Conservation (phyloP, 2,113 vertebrate genomes). For the Crypturellus undulatus region DNA sequence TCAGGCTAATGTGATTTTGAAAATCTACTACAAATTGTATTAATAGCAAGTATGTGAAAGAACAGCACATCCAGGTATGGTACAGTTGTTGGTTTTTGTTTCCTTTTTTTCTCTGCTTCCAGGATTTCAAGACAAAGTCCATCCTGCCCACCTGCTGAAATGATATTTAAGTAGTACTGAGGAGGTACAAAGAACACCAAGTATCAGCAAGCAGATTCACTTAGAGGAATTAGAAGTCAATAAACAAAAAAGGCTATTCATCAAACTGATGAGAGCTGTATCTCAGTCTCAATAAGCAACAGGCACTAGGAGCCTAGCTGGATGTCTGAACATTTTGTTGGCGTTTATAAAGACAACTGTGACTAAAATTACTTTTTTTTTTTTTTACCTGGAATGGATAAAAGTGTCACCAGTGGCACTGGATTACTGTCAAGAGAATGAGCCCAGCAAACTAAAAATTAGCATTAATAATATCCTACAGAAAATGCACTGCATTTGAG, state of each 20-base stretch:
- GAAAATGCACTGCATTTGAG: neutral
- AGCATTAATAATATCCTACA: neutral
- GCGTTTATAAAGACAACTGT: neutral
- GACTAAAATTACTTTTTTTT: neutral
- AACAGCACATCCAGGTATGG: neutral
- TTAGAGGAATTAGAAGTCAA: neutral
- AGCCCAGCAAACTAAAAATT: neutral
- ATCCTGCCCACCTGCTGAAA: neutral
- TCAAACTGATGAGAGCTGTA: neutral
- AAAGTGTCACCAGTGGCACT: neutral
- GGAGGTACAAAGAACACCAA: neutral
- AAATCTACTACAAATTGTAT: neutral
- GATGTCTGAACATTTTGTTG: neutral
- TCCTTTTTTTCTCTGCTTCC: neutral
- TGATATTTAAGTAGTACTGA: neutral
- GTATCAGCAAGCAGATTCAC: neutral
- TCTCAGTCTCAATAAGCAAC: neutral
- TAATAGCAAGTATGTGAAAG: rapidly evolving
- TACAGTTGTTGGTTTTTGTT: too few species aligned
- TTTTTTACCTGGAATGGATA: neutral
- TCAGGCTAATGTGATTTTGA: neutral
- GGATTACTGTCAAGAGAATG: neutral
- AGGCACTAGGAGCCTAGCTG: neutral
- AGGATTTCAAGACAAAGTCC: neutral
- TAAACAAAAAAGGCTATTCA: neutral